phyloP scores from a whole-genome alignment of 2,888 invertebrate species.

The Drosophila barbarae region DNA sequence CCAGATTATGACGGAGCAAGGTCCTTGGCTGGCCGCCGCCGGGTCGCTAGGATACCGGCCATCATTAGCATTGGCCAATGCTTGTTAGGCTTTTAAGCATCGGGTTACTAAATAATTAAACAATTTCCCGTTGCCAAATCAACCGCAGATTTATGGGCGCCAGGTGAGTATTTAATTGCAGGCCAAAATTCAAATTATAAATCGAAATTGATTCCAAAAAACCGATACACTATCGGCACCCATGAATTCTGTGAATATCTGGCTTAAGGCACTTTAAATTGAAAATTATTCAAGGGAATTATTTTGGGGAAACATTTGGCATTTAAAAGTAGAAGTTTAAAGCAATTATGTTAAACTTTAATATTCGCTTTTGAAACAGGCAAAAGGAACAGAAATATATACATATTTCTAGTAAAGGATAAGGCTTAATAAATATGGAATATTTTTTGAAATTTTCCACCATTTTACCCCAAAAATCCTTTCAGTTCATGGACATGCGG shows the following conservation, averaged over 20 bases:
- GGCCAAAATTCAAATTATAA: constrained; percentile 2
- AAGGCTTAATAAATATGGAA: neutral
- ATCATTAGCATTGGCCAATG: constrained; percentile 47
- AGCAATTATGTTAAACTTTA: neutral
- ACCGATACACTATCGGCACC: neutral
- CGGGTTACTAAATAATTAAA: constrained; percentile 67
- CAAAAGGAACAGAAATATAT: neutral
- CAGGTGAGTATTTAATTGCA: constrained; percentile 12
- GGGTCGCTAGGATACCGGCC: constrained; percentile 32
- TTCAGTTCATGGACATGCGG: neutral
- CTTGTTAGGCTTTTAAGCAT: constrained; percentile 62
- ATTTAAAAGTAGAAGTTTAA: neutral
- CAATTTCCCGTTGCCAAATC: constrained; percentile 55
- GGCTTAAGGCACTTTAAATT: neutral
- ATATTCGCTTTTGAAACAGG: neutral
- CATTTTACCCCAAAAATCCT: neutral
- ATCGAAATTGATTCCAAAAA: neutral
- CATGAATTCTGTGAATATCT: neutral
- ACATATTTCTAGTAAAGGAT: neutral
- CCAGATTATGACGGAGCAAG: constrained; percentile 50
- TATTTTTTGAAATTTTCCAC: neutral
- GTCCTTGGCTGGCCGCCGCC: neutral
- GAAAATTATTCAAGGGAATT: neutral
- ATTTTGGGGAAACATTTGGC: neutral
- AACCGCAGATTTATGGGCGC: constrained; percentile 34